Evolutionary conservation across 2,888 invertebrate species (phyloP), one percentile per base, ranked within the genome.

Genomic region (Caenorhabditis parvicauda): DNA sequence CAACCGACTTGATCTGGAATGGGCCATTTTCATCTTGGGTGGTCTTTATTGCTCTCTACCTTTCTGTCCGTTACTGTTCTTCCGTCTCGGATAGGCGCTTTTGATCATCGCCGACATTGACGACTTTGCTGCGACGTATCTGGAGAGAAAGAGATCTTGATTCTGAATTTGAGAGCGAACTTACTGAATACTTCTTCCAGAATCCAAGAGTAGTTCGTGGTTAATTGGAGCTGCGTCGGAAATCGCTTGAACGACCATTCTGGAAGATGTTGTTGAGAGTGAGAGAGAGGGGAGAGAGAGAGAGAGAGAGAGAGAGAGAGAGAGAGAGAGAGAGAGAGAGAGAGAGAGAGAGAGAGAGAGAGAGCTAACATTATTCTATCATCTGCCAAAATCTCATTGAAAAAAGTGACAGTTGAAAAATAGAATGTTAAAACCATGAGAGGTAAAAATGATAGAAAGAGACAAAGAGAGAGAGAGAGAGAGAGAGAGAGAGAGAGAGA

Each of bases 361-460:
- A 9, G 25, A 43, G 60, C 73, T 70, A 39, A 75, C 75, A 76
- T 72, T 22, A 78, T 72, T 25, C 78, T 76, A 28, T 75, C 67
- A 42, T 63, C 62, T 7, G 63, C 52, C 38, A 77, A 47, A 19
- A 67, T 72, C 19, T 55, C 44, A 24, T 76, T 61, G 21, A 78
- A 54, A 43, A 77, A n/a, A 35, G 35, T 35, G 12, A n/a, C 12
- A 35, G 35, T 1, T 14, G n/a, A 35, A 14, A 35, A n/a, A 35
- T n/a, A n/a, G n/a, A 35, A 35, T 35, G 35, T 35, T 14, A 14
- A 12, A 35, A 35, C 12, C 12, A 14, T 35, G 12, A 35, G n/a
- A 12, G n/a, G n/a, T 35, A n/a, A 35, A 35, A n/a, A 12, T 14
- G 35, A 35, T 35, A 14, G 12, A 14, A 12, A 35, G n/a, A 35